These are phyloP conservation scores for Macquaria australasica DNA, from an alignment of 2,113 vertebrate species.

Conservation along the genomic window DNA sequence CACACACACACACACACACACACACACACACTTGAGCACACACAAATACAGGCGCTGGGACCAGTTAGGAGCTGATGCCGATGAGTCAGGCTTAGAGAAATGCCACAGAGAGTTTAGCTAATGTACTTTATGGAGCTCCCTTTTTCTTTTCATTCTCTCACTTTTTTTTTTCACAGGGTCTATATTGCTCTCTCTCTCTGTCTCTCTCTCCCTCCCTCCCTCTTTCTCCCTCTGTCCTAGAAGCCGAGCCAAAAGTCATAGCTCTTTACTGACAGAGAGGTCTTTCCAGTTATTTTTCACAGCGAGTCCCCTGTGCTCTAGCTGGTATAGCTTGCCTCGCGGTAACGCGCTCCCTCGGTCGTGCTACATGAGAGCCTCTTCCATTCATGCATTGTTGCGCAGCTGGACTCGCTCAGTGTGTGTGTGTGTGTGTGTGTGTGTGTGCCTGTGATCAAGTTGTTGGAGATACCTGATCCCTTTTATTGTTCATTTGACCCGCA, in stretches of 20 bases:
- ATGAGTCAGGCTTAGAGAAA: constrained; percentile 81
- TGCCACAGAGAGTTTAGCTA: constrained; percentile 80
- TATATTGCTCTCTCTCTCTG: constrained; percentile 27
- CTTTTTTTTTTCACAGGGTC: constrained; percentile 31
- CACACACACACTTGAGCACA: background rate
- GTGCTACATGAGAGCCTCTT: constrained; percentile 62
- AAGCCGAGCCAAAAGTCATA: constrained; percentile 78
- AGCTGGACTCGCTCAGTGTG: constrained; percentile 52
- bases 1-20: background rate
- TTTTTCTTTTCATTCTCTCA: constrained; percentile 61
- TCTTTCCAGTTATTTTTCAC: constrained; percentile 82
- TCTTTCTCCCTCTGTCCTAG: constrained; percentile 56
- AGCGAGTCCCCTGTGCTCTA: constrained; percentile 65
- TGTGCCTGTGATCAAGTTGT: constrained; percentile 58
- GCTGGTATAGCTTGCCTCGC: constrained; percentile 57
- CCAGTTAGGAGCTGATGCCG: constrained; percentile 71
- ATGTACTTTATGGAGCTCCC: constrained; percentile 75
- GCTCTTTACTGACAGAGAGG: constrained; percentile 81
- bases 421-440: constrained; percentile 40
- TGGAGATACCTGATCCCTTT: constrained; percentile 75
- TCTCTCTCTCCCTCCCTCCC: constrained; percentile 9
- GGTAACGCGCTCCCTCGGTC: constrained; percentile 48
- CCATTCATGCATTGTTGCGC: constrained; percentile 64
- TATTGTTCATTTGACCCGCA: constrained; percentile 79
- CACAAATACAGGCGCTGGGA: constrained; percentile 43